phyloP scores from a whole-genome alignment of 2,113 vertebrate genomes.

The Dicrurus megarhynchus region DNA sequence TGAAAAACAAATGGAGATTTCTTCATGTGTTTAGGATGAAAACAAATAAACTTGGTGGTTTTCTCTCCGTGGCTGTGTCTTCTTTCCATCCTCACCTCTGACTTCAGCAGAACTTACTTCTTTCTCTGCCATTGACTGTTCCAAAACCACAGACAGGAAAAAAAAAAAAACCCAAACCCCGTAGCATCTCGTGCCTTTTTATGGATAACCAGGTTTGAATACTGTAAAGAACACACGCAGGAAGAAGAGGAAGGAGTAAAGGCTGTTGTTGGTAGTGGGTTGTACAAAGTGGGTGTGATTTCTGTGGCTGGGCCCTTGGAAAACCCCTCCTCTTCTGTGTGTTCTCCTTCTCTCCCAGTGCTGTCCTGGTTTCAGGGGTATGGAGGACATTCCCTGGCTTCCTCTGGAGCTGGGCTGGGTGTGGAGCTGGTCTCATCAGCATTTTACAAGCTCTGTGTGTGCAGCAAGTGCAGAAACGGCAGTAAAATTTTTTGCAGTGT shows the following conservation, averaged over 20 bases:
- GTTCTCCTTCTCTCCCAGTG: neutral
- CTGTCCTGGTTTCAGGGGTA: neutral
- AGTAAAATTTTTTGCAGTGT: neutral
- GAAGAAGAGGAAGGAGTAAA: neutral
- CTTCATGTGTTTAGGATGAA: neutral
- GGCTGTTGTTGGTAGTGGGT: fast-evolving
- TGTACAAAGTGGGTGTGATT: neutral
- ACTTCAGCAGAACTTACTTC: neutral
- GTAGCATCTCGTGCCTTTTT: neutral
- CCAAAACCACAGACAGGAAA: neutral
- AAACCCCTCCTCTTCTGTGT: fast-evolving
- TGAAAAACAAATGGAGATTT: neutral
- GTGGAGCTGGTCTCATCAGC: neutral
- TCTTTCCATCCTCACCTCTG: neutral
- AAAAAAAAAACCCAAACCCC: neutral
- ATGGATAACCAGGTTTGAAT: neutral
- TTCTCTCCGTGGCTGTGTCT: fast-evolving
- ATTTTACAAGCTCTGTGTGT: neutral
- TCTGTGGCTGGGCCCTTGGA: neutral
- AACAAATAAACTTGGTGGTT: neutral
- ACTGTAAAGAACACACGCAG: fast-evolving
- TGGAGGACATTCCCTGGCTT: neutral
- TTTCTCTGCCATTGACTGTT: neutral
- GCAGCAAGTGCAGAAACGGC: constrained; percentile 10
- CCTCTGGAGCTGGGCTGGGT: neutral